Base-by-base conservation (phyloP, 2,888 invertebrate species). In the Clusia tigrina region DNA sequence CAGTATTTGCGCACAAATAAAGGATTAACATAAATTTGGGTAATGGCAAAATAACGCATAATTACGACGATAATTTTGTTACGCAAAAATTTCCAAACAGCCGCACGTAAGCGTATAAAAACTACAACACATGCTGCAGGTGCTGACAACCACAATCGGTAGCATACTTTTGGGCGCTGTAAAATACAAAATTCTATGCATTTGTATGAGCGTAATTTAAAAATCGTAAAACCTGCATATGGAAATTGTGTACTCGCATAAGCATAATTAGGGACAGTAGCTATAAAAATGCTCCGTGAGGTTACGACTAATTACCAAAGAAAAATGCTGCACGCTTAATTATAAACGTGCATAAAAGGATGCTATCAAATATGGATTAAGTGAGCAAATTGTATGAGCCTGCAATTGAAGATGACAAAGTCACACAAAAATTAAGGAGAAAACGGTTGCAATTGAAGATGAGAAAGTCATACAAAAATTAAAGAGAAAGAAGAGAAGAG, bases 151-250 rank as follows among this genome's bases (percentile, higher is more conserved):
- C 53, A 53, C 55, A 20, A 22, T 20, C 32, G 20, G 6, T 55
- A 58, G 69, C 69, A 69, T 68, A 68, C 78, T 73, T 74, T 74
- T 73, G 78, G 79, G 77, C 74, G 74, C 67, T 76, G 72, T 80
- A 69, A 78, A 78, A 79, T 79, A 77, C 74, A 77, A 79, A 80
- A 80, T 80, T 79, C 81, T 76, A 79, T 79, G 74, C 78, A 79
- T 80, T 78, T 78, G 77, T 78, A 78, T 74, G 74, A 74, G 71
- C 71, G 70, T 71, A 72, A 80, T 80, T 78, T 78, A 76, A 79
- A 77, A 77, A 76, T 77, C 80, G 76, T 80, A 80, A 80, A 80
- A 75, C 65, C 72, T 76, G 6, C 6, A 22, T 22, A 20, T 20
- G 48, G n/a, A 6, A 42, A 42, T 10, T 5, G 42, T n/a, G 42